Evolutionary conservation across 2,113 vertebrate species (phyloP).

Genomic region (Dendrocopos noguchii): DNA sequence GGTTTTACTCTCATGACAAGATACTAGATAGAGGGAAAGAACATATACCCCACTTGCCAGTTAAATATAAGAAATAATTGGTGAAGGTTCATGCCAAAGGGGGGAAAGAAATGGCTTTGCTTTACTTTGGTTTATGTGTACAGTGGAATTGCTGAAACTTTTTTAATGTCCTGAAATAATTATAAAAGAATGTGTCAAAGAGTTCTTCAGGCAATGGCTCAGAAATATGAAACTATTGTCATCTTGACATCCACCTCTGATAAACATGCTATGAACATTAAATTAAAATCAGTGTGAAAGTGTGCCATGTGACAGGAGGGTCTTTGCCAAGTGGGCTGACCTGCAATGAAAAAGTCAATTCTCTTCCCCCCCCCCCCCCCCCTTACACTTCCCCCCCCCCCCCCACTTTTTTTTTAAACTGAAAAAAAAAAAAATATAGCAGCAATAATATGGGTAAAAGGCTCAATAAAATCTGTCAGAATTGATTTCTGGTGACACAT

Average conservation of each 20-base stretch:
- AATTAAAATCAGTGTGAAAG: conserved; percentile 26
- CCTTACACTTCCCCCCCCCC: no score
- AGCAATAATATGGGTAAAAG: conserved; percentile 51
- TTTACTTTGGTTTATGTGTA: background rate
- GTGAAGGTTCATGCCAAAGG: background rate
- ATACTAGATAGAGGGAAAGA: background rate
- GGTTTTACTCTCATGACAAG: background rate
- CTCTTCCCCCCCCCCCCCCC: background rate
- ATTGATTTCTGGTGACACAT: conserved; percentile 55
- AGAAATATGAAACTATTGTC: conserved; percentile 14
- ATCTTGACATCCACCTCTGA: conserved; percentile 25
- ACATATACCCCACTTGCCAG: background rate
- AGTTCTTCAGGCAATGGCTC: background rate
- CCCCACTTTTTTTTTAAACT: background rate
- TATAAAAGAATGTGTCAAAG: background rate
- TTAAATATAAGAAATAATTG: background rate
- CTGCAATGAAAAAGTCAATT: conserved; percentile 33
- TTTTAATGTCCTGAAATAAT: background rate
- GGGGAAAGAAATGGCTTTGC: background rate
- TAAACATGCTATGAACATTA: conserved; percentile 23
- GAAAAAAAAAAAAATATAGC: conserved; percentile 20
- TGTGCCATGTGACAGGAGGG: background rate
- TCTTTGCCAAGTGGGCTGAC: conserved; percentile 22
- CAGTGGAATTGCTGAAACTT: background rate
- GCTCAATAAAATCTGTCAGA: conserved; percentile 55